These are phyloP conservation scores for Lobophora halterata DNA, from an alignment of 2,888 invertebrate species.

Conservation along the genomic window DNA sequence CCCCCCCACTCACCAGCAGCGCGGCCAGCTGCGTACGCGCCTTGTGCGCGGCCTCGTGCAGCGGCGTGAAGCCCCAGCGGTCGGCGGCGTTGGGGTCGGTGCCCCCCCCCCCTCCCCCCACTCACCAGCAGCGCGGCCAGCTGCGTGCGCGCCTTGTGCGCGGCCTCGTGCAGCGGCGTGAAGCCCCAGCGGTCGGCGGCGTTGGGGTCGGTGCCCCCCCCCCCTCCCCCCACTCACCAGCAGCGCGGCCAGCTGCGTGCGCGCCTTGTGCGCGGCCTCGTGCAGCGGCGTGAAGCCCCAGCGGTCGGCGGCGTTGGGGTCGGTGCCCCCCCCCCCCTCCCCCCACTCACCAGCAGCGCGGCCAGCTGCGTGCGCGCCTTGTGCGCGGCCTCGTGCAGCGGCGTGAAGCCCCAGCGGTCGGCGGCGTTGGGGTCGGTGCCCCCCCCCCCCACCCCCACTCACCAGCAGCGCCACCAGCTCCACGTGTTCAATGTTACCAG, in stretches of 20 bases:
- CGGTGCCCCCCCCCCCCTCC: too few relatives aligned
- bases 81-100: conserved; percentile 98
- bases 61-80: conserved; percentile 96
- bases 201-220: conserved; percentile 97
- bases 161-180: conserved; percentile 97
- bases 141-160: conserved; percentile 97
- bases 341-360: too few relatives aligned
- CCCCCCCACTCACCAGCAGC: too few relatives aligned
- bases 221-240: too few relatives aligned
- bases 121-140: conserved; percentile 95
- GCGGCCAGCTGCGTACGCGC: conserved; percentile 97
- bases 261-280: conserved; percentile 97
- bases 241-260: conserved; percentile 96
- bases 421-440: conserved; percentile 97
- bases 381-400: conserved; percentile 97
- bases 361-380: conserved; percentile 97
- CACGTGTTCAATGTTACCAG: too few relatives aligned
- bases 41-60: conserved; percentile 98
- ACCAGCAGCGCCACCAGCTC: too few relatives aligned
- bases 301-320: conserved; percentile 96
- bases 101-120: too few relatives aligned
- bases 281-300: conserved; percentile 98
- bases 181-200: conserved; percentile 98
- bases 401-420: conserved; percentile 97
- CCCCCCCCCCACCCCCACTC: too few relatives aligned